Evolutionary conservation across 2,797 vertebrate species (phyloP).

Genomic region (Schizopygopsis malacanthus): DNA sequence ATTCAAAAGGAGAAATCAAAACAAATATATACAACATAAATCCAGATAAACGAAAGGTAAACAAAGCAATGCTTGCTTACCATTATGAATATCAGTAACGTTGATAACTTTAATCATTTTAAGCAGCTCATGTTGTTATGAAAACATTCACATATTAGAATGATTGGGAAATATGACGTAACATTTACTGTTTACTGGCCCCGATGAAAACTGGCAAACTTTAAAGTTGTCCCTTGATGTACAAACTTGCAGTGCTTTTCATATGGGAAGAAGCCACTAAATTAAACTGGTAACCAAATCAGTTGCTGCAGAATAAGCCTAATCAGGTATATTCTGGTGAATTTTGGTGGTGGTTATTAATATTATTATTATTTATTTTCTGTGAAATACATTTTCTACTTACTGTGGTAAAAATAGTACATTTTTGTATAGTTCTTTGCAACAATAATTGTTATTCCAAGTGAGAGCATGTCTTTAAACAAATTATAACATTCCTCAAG

Average conservation of each 20-base stretch:
- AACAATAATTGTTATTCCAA: background rate
- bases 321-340: background rate
- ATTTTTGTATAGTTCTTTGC: background rate
- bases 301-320: background rate
- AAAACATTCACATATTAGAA: too few species aligned
- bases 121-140: too few species aligned
- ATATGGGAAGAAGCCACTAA: constrained; percentile 2
- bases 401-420: background rate
- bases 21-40: too few species aligned
- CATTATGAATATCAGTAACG: too few species aligned
- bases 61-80: too few species aligned
- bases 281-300: background rate
- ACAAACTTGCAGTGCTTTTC: background rate
- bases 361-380: background rate
- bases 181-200: too few species aligned
- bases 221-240: background rate
- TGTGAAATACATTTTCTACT: background rate
- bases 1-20: too few species aligned
- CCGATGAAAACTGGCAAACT: too few species aligned
- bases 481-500: background rate
- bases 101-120: too few species aligned
- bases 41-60: too few species aligned
- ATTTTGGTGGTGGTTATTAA: background rate
- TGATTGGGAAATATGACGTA: too few species aligned
- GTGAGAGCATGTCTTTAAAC: background rate